Base-by-base conservation (phyloP, 2,113 vertebrate species). In the Sinosuthora webbiana region DNA sequence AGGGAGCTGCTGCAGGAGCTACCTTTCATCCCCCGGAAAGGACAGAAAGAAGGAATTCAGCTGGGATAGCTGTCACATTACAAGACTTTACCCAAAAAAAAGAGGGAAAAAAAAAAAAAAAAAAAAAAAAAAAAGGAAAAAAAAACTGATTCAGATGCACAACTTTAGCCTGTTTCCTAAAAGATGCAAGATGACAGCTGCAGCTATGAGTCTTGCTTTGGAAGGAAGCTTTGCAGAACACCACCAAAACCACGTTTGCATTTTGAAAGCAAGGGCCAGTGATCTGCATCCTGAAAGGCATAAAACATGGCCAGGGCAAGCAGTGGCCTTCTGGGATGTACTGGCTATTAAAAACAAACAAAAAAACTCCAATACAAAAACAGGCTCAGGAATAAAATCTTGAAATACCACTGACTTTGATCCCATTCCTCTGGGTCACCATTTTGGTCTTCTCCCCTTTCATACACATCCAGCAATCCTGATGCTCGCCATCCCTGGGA, bases 281-380 rank as follows among this genome's bases (percentile, higher is more conserved):
- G 10, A 79, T 45, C 5, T 55, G 24, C 39, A 37, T 50, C 59
- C 39, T 42, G 49, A 93, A 69, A 93, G 65, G 62, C 37, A 83
- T 16, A 73, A 90, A 85, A 73, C 13, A 18, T 1, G 4, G 21
- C 16, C 23, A 80, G 19, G 50, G 55, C 24, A 85, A 92, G 30
- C 47, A 70, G 22, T 8, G 45, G 49, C 23, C 30, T 74, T 52
- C 25, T 76, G 33, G 39, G 63, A 47, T 22, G 42, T 15, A 42
- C 9, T 39, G 39, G 24, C 15, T 41, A 44, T 10, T 56, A 31
- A 91, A 83, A 64, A 19, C 10, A 37, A 57, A 37, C 17, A 68
- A 64, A 39, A 41, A n/a, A n/a, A 19, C 1, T 2, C 2, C 2
- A 23, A 31, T 8, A 67, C 4, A 60, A n/a, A 83, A 49, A 0